Base-by-base conservation (phyloP, 2,797 vertebrate species). In the Halcyon badia region DNA sequence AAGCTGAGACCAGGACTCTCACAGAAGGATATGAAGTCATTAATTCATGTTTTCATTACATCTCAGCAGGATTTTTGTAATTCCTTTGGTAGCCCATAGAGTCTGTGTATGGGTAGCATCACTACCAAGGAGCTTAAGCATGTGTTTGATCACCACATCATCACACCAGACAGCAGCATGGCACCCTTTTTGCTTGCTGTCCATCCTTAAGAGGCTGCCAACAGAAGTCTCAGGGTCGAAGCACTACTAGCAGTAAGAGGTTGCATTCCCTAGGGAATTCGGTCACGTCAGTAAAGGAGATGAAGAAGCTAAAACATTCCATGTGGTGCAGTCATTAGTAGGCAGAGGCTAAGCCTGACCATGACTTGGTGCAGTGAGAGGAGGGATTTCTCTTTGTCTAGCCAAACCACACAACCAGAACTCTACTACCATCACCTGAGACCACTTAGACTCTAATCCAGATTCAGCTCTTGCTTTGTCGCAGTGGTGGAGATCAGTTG, bases 41-140 rank as follows among this genome's bases (percentile, higher is more conserved):
- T 96, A 68, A 71, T 71, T 91, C 25, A 6, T 52, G 28, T 72
- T 92, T 86, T 90, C n/a, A 8, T 78, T 89, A 56, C 35, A 52
- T 80, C 76, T 91, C 51, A 52, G 66, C 54, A 78, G 83, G 86
- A 62, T 76, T 90, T 91, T 69, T 94, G 16, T 87, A 62, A 26
- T 72, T 73, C 71, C 24, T 92, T 94, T 90, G 56, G 48, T 48
- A 28, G 46, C n/a, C 17, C 6, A 10, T n/a, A 3, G 57, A 20
- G 46, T 35, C 15, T 83, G 8, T 68, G 68, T 75, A 46, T 35
- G 71, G 56, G 39, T 81, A 77, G 19, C 26, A 37, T 76, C n/a
- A 14, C 52, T 89, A 4, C 64, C 37, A 46, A 61, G 66, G 58
- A 84, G 65, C 31, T 84, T 66, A 65, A 83, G 62, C 1, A 0